phyloP scores from a whole-genome alignment of 2,888 invertebrate genomes.

The Ectobius pallidus region DNA sequence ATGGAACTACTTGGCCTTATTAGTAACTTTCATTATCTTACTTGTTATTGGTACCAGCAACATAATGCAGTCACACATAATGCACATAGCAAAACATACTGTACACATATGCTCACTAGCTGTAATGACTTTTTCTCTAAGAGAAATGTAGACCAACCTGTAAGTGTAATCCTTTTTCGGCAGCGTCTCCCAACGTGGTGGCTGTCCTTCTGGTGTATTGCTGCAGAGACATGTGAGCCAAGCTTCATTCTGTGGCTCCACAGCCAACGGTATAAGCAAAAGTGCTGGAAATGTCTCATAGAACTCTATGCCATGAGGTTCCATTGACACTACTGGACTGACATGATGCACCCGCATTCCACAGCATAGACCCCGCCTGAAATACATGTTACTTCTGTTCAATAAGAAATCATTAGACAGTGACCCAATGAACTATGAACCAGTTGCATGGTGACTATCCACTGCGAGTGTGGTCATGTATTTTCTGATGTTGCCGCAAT shows the following conservation, averaged over 20 bases:
- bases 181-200: slow-evolving; percentile 44
- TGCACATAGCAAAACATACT: no score
- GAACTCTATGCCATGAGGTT: slow-evolving; percentile 48
- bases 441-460: no score
- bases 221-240: slow-evolving; percentile 47
- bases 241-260: slow-evolving; percentile 43
- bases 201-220: slow-evolving; percentile 42
- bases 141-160: slow-evolving; percentile 20
- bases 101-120: no score
- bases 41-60: no score
- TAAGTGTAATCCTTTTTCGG: slow-evolving; percentile 41
- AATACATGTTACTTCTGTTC: no score
- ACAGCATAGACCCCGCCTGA: slow-evolving; percentile 27
- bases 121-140: no score
- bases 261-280: slow-evolving; percentile 45
- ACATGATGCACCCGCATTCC: slow-evolving; percentile 45
- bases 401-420: no score
- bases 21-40: no score
- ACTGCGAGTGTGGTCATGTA: neutral
- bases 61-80: no score
- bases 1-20: no score
- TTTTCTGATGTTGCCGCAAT: neutral
- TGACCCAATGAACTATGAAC: no score
- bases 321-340: slow-evolving; percentile 47
- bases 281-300: slow-evolving; percentile 45